phyloP scores from a whole-genome alignment of 2,888 invertebrate genomes.

The Acanthoscelides obtectus region DNA sequence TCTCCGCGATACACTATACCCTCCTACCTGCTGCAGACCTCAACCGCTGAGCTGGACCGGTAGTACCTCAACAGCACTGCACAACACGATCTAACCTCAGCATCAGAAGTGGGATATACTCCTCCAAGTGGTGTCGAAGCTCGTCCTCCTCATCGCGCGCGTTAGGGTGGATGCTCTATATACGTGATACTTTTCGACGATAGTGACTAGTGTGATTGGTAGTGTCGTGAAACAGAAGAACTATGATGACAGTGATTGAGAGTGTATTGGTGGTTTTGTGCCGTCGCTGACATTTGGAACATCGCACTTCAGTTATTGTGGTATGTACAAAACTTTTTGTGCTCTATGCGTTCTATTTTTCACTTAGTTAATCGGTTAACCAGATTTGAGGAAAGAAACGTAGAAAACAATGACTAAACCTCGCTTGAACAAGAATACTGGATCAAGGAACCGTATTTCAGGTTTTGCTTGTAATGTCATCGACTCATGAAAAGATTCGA shows the following conservation, averaged over 20 bases:
- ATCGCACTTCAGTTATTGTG: not conserved
- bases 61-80: not conserved
- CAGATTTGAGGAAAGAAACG: no score
- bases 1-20: slow-evolving; percentile 4
- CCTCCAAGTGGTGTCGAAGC: not conserved
- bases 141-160: not conserved
- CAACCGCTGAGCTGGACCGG: not conserved
- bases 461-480: no score
- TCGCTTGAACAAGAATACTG: no score
- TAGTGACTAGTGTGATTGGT: not conserved
- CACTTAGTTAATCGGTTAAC: no score
- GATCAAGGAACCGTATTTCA: no score
- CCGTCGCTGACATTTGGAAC: not conserved
- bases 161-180: not conserved
- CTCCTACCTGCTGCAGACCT: not conserved
- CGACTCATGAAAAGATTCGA: no score
- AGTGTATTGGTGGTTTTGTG: not conserved
- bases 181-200: not conserved
- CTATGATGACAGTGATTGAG: not conserved
- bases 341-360: no score
- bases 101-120: not conserved
- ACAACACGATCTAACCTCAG: not conserved
- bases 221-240: not conserved
- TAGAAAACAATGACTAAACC: no score
- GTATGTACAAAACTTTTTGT: not conserved